Conservation (phyloP, 2,113 vertebrate genomes). For the Salminus brasiliensis region DNA sequence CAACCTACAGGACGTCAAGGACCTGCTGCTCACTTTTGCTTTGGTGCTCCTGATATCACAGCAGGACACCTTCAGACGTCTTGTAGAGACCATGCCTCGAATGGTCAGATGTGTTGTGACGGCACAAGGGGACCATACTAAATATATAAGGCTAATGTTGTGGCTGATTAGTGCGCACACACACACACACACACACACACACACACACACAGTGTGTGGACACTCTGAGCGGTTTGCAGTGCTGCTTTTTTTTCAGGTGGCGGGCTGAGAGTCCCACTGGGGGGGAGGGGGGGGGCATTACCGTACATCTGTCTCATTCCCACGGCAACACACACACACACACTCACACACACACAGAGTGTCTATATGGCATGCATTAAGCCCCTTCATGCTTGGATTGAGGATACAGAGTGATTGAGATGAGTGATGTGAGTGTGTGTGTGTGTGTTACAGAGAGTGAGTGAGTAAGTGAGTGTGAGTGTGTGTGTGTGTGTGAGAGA, state of each 20-base stretch:
- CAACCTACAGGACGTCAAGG: no score
- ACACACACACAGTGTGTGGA: background rate
- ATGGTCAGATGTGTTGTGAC: no score
- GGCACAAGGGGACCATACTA: no score
- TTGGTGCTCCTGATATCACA: no score
- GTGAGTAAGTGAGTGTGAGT: background rate
- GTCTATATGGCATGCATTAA: background rate
- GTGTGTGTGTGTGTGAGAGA: background rate
- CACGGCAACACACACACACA: conserved; percentile 38
- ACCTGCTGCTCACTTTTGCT: no score
- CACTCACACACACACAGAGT: background rate
- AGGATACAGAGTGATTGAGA: background rate
- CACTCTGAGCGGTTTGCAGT: background rate
- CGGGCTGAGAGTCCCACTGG: conserved; percentile 17
- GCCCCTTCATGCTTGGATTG: background rate
- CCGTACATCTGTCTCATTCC: conserved; percentile 55
- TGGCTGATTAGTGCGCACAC: no score
- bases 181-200: no score
- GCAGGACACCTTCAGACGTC: no score
- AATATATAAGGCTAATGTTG: no score
- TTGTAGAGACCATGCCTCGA: no score
- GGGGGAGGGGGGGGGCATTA: conserved; percentile 31
- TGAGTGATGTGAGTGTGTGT: background rate
- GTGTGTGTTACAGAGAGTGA: background rate
- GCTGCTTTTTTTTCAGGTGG: background rate